phyloP scores from a whole-genome alignment of 2,888 invertebrate species.

The Rotaria sp. region DNA sequence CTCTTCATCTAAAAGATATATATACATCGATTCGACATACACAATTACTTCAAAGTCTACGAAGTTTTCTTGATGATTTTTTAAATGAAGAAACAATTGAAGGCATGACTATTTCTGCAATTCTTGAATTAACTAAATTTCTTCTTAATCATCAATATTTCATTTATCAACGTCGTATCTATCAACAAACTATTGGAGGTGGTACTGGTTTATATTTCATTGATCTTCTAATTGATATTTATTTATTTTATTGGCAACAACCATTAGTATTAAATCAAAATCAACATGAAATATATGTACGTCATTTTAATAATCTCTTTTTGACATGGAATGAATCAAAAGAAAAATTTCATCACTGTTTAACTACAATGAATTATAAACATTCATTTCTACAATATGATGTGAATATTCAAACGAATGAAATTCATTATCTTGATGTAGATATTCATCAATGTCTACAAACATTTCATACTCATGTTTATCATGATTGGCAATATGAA shows the following conservation, averaged over 20 bases:
- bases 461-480: background rate
- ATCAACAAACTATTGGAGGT: background rate
- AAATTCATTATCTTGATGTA: background rate
- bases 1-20: background rate
- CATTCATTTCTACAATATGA: background rate
- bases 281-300: background rate
- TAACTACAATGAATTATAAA: background rate
- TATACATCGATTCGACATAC: background rate
- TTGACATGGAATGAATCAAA: background rate
- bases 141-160: conserved; percentile 4
- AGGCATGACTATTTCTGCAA: background rate
- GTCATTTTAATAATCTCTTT: background rate
- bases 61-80: background rate
- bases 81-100: background rate
- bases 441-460: background rate
- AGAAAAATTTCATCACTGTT: background rate
- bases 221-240: background rate
- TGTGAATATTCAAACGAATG: background rate
- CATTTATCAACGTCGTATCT: background rate
- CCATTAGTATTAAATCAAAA: background rate
- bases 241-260: background rate
- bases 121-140: background rate
- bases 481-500: conserved; percentile 2
- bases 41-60: background rate
- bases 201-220: background rate